phyloP scores from a whole-genome alignment of 2,797 vertebrate species.

The Geotrypetes seraphini region DNA sequence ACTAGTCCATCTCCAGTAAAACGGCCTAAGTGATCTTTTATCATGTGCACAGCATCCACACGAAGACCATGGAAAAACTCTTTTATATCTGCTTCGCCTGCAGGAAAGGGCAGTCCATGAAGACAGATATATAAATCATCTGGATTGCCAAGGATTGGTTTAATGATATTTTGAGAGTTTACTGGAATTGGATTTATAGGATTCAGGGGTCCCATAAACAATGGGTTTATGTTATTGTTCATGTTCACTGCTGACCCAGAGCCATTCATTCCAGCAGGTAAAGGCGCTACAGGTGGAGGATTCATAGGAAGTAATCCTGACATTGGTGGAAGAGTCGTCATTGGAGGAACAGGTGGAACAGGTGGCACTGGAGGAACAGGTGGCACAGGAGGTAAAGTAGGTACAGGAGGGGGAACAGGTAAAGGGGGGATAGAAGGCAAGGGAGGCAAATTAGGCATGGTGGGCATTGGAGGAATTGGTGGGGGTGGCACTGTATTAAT shows the following conservation, averaged over 20 bases:
- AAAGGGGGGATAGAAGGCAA: constrained; percentile 84
- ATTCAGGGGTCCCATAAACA: constrained; percentile 84
- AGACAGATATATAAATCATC: constrained; percentile 86
- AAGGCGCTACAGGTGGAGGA: constrained; percentile 81
- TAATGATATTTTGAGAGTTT: constrained; percentile 82
- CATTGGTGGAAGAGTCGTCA: constrained; percentile 82
- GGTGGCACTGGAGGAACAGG: constrained; percentile 76
- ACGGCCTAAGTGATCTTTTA: constrained; percentile 82
- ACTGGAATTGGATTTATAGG: constrained; percentile 68
- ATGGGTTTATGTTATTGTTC: constrained; percentile 72
- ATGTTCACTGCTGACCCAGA: constrained; percentile 74
- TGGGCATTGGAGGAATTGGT: constrained; percentile 77
- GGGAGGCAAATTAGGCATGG: constrained; percentile 75
- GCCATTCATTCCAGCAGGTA: constrained; percentile 71
- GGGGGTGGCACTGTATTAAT: constrained; percentile 82
- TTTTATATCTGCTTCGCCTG: constrained; percentile 80
- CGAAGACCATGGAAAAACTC: constrained; percentile 89
- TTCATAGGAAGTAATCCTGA: constrained; percentile 86
- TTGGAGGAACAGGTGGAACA: constrained; percentile 78
- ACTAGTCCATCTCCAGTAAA: constrained; percentile 85
- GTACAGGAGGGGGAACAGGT: constrained; percentile 83
- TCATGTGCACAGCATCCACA: constrained; percentile 75
- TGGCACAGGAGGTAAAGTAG: constrained; percentile 79
- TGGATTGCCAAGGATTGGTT: constrained; percentile 72
- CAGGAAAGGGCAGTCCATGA: constrained; percentile 87